Evolutionary conservation across 2,797 vertebrate species (phyloP), one percentile per base, ranked within the genome.

Genomic region (Pyrocephalus nanus): DNA sequence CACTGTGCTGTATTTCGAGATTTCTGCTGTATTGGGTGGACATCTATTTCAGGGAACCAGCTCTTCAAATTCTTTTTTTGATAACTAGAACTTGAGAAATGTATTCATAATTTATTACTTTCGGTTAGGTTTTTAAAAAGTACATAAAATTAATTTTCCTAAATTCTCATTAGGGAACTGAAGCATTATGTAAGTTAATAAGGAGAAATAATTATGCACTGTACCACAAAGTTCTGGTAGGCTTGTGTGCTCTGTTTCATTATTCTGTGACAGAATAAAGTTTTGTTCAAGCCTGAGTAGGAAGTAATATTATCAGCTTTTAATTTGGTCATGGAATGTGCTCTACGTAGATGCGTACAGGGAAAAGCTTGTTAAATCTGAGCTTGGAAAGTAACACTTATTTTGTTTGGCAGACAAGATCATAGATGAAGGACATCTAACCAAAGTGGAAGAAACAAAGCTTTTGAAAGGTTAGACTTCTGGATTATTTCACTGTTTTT

Each of bases 261-360:
- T 95, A 87, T 95, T 76, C 42, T 11, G 5, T 93, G 29, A 81
- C 88, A 97, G 95, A 94, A 94, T 94, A 55, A 89, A 94, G 94
- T 88, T 97, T 97, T 97, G 95, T 96, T 96, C 92, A 92, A 96
- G 97, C 91, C 93, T 88, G 85, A 95, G 95, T 95, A 96, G 96
- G 96, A 97, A 97, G 97, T 97, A 96, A 98, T 97, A 94, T 86
- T 97, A 96, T 88, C 96, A 90, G 96, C 97, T 97, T 98, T 98
- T 97, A 98, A 98, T 98, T 98, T 98, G 98, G 98, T 97, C 98
- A 98, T 98, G 98, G 98, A 98, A 98, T 98, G 98, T 97, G 86
- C 77, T 83, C 95, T 95, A 47, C 90, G 90, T 96, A 95, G 97
- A 95, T 95, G 77, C 3, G 64, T 95, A 96, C 97, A 95, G 94